Evolutionary conservation across 2,888 invertebrate species (phyloP).

Genomic region (Patella ulyssiponensis): DNA sequence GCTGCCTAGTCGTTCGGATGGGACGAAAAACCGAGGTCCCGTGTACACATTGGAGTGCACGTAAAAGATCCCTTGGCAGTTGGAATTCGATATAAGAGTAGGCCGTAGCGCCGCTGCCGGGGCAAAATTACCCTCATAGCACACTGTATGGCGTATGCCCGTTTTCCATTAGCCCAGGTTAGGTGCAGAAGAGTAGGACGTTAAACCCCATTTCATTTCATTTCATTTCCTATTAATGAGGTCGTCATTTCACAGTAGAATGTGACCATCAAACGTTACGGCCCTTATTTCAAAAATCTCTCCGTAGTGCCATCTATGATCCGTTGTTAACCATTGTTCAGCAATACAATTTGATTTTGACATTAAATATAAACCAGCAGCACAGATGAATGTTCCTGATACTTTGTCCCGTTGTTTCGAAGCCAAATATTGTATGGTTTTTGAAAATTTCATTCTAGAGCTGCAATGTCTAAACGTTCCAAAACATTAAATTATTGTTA

Average conservation of each 20-base stretch:
- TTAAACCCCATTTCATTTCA: background rate
- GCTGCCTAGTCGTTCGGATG: too few relatives aligned
- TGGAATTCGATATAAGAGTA: too few relatives aligned
- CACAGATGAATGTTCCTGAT: background rate
- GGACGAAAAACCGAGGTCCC: too few relatives aligned
- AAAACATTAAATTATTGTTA: conserved; percentile 18
- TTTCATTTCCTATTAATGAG: conserved; percentile 2
- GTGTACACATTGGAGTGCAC: too few relatives aligned
- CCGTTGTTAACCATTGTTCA: background rate
- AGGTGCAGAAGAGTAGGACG: too few relatives aligned
- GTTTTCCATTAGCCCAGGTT: too few relatives aligned
- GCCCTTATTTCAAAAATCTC: conserved; percentile 23
- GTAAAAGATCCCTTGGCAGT: too few relatives aligned
- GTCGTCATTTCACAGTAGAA: conserved; percentile 21
- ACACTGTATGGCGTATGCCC: too few relatives aligned
- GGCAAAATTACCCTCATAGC: too few relatives aligned
- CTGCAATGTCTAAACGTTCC: conserved; percentile 25
- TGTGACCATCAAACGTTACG: conserved; percentile 19
- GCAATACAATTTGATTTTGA: background rate
- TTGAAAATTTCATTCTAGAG: conserved; percentile 30
- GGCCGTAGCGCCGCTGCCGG: too few relatives aligned
- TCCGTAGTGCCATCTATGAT: conserved; percentile 23
- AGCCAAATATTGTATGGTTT: conserved; percentile 25
- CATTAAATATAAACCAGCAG: conserved; percentile 11
- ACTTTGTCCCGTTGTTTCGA: conserved; percentile 1